phyloP scores from a whole-genome alignment of 2,888 invertebrate genomes.

The Eupithecia centaureata region DNA sequence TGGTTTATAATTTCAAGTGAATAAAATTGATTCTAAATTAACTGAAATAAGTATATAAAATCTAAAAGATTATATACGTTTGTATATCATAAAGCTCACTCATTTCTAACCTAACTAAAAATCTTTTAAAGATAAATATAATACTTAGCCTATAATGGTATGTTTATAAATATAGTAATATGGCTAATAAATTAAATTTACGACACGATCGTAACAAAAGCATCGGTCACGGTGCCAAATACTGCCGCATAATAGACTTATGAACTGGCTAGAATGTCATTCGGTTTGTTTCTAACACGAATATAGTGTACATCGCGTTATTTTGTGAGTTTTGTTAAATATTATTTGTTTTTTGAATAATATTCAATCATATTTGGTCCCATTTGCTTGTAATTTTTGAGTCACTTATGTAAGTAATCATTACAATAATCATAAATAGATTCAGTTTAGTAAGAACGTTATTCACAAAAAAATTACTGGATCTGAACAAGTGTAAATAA shows the following conservation, averaged over 20 bases:
- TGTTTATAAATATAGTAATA: constrained; percentile 83
- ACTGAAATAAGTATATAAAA: constrained; percentile 62
- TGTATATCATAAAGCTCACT: constrained; percentile 80
- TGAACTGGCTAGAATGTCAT: constrained; percentile 72
- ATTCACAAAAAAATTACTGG: constrained; percentile 63
- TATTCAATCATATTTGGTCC: constrained; percentile 79
- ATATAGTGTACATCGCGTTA: constrained; percentile 60
- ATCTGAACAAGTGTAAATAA: constrained; percentile 52
- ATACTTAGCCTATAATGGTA: constrained; percentile 83
- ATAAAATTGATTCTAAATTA: constrained; percentile 68
- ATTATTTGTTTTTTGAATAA: constrained; percentile 58
- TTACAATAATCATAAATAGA: constrained; percentile 61
- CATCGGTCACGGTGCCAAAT: constrained; percentile 52
- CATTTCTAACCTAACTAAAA: constrained; percentile 79
- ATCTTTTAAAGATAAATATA: constrained; percentile 81
- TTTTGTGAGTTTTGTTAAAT: constrained; percentile 77
- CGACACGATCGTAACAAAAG: constrained; percentile 67
- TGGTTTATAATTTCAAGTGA: constrained; percentile 69
- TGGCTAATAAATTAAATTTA: constrained; percentile 81
- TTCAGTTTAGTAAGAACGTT: constrained; percentile 69
- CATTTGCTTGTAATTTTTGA: constrained; percentile 82
- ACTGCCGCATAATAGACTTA: constrained; percentile 66
- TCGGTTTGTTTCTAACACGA: constrained; percentile 59
- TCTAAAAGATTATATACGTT: constrained; percentile 68
- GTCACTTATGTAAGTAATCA: constrained; percentile 55